phyloP scores from a whole-genome alignment of 1,140 invertebrate species.

The Temnothorax curvispinosus region DNA sequence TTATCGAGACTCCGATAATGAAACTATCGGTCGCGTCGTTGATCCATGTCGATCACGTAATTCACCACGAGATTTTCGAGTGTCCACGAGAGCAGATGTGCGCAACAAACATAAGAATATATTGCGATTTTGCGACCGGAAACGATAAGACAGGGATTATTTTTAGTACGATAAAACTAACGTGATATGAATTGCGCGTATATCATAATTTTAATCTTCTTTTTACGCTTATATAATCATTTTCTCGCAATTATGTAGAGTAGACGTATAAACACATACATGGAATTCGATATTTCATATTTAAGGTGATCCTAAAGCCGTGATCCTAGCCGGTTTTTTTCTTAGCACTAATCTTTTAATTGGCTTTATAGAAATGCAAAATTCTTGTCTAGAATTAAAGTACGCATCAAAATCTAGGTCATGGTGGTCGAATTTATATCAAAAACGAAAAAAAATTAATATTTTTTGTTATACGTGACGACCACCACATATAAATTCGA shows the following conservation, averaged over 20 bases:
- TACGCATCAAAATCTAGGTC: no score
- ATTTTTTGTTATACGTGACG: no score
- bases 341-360: no score
- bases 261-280: background rate
- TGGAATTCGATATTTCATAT: background rate
- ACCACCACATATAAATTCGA: no score
- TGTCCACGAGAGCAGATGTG: background rate
- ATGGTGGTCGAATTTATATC: no score
- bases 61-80: background rate
- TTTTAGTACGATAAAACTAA: background rate
- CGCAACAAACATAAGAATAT: background rate
- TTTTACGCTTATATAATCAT: background rate
- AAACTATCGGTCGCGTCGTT: conserved; percentile 36
- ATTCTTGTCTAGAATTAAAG: no score
- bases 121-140: background rate
- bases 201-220: background rate
- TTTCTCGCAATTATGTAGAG: background rate
- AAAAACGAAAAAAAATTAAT: no score
- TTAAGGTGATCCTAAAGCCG: background rate
- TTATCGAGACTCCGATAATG: conserved; percentile 59
- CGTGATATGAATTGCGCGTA: background rate
- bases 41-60: conserved; percentile 52
- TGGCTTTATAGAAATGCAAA: no score
- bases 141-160: conserved; percentile 19
- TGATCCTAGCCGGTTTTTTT: no score